These are phyloP conservation scores for Epinotia ramella DNA, from an alignment of 2,888 invertebrate species.

Conservation along the genomic window DNA sequence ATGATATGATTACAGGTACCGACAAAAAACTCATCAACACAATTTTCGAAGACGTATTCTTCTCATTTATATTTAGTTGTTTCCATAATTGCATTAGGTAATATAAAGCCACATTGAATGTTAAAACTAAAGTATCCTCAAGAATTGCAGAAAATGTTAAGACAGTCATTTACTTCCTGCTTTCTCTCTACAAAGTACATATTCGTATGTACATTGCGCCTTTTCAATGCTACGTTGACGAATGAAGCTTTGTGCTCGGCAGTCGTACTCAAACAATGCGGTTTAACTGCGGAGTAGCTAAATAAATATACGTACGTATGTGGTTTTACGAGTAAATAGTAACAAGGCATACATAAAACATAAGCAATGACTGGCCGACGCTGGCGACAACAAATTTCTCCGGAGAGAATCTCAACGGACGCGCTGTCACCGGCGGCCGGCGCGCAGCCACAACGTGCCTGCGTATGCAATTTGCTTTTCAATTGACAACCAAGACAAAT, in stretches of 20 bases:
- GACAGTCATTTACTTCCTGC: conserved; percentile 48
- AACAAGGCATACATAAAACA: conserved; percentile 74
- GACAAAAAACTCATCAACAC: background rate
- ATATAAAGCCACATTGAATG: background rate
- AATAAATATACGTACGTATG: conserved; percentile 29
- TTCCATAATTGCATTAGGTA: background rate
- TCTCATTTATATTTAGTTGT: background rate
- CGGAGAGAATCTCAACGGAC: conserved; percentile 68
- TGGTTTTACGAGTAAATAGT: conserved; percentile 44
- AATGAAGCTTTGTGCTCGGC: conserved; percentile 39
- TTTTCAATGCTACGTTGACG: conserved; percentile 33
- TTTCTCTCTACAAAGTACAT: conserved; percentile 49
- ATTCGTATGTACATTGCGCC: conserved; percentile 38
- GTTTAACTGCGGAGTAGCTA: conserved; percentile 22
- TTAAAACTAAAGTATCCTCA: background rate
- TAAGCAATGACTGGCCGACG: conserved; percentile 58
- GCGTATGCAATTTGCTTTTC: conserved; percentile 48
- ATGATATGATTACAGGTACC: background rate
- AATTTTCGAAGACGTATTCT: background rate
- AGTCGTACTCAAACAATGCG: conserved; percentile 35
- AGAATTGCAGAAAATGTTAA: conserved; percentile 24
- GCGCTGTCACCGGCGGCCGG: conserved; percentile 61
- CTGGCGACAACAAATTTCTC: conserved; percentile 73
- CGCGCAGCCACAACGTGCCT: conserved; percentile 52
- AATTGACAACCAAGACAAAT: conserved; percentile 43